These are phyloP conservation scores for Aporophyla nigra DNA, from an alignment of 2,888 invertebrate species.

Conservation along the genomic window DNA sequence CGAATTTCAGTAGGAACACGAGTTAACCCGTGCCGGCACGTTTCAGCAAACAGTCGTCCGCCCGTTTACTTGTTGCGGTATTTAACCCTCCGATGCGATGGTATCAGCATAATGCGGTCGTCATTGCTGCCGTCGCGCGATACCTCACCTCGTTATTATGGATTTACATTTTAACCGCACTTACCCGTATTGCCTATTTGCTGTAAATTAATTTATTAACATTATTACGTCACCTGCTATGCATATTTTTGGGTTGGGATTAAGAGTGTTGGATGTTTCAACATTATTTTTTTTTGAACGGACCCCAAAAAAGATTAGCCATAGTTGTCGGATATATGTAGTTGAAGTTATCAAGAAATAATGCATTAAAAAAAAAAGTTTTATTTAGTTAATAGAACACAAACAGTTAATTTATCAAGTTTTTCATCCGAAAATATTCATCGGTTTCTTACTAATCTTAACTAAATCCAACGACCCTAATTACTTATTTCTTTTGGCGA, in stretches of 20 bases:
- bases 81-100: slow-evolving; percentile 85
- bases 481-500: too few relatives aligned
- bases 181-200: slow-evolving; percentile 79
- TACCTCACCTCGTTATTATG: slow-evolving; percentile 84
- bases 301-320: too few relatives aligned
- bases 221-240: slow-evolving; percentile 32
- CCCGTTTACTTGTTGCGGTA: slow-evolving; percentile 89
- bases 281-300: neutral
- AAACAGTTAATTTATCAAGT: too few relatives aligned
- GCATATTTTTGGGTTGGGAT: slow-evolving; percentile 39
- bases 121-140: slow-evolving; percentile 80
- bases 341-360: too few relatives aligned
- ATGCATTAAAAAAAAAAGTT: too few relatives aligned
- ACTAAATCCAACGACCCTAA: too few relatives aligned
- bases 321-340: too few relatives aligned
- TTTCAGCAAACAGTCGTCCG: slow-evolving; percentile 76
- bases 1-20: slow-evolving; percentile 54
- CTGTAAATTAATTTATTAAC: slow-evolving; percentile 77
- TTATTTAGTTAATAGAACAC: too few relatives aligned
- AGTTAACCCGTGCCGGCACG: slow-evolving; percentile 62
- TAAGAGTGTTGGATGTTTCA: slow-evolving; percentile 11
- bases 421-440: too few relatives aligned
- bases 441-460: too few relatives aligned
- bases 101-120: slow-evolving; percentile 89
- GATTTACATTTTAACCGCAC: slow-evolving; percentile 85